Percentiles rank a stretch among this genome's conserved stretches.
These are phyloP conservation scores for Keiferia lycopersicella DNA, from an alignment of 2,888 invertebrate species.

Conservation along the genomic window DNA sequence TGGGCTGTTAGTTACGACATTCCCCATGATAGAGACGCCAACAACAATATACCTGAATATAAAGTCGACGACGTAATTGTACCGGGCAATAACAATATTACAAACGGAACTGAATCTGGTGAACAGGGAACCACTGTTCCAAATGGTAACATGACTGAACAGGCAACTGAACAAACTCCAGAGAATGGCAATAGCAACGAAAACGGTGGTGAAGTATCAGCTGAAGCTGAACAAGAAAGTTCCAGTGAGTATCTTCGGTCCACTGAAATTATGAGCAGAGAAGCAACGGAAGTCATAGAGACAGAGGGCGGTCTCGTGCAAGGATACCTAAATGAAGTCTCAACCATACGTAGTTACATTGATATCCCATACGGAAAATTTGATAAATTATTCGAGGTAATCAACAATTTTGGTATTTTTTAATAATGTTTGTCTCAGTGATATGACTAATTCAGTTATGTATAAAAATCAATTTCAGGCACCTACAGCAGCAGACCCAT, in stretches of 20 bases:
- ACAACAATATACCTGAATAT: not conserved
- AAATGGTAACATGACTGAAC: not conserved
- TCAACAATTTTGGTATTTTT: no score
- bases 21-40: not conserved
- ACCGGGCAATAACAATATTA: not conserved
- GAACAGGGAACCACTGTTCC: not conserved
- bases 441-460: not conserved
- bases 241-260: not conserved
- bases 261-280: not conserved
- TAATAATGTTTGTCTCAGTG: no score
- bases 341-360: conserved; percentile 48
- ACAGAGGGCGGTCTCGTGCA: conserved; percentile 54
- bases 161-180: not conserved
- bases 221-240: not conserved
- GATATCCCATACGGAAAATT: conserved; percentile 64
- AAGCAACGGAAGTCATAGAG: conserved; percentile 31
- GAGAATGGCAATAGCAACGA: conserved; percentile 1
- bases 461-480: conserved; percentile 45
- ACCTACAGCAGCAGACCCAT: conserved; percentile 42
- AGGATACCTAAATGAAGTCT: conserved; percentile 43
- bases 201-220: not conserved
- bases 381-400: conserved; percentile 50
- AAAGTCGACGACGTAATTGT: not conserved
- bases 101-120: not conserved
- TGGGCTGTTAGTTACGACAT: not conserved